Evolutionary conservation across 2,797 vertebrate species (phyloP), one percentile per base, ranked within the genome.

Genomic region (Sandelia bainsii): DNA sequence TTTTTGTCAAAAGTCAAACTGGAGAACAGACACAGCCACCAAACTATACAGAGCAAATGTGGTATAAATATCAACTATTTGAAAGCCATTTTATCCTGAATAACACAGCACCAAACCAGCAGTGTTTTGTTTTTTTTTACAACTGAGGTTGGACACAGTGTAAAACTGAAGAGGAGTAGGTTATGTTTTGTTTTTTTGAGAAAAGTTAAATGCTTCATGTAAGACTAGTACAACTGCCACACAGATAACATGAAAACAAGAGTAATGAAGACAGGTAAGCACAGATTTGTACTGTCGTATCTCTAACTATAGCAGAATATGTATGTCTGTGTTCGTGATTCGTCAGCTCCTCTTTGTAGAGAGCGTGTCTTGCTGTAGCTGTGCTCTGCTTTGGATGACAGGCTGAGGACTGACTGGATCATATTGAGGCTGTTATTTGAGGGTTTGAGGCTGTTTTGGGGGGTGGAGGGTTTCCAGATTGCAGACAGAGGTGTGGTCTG

Each of bases 401-500:
- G 1, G 62, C 39, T 72, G 72, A 81, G 57, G 75, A 81, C 50
- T 48, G 64, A 78, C 53, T 39, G 61, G 73, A 75, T 70, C 61
- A 17, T 78, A 64, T 82, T 67, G 83, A 78, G 80, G 77, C 32
- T 50, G 70, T 54, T 81, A 52, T 62, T 79, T 84, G 32, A 13
- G 68, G 63, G 67, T 60, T 71, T 78, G 79, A 83, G 69, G 86
- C 64, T 78, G 54, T 51, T 42, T 20, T 14, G 48, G 8, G 10
- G 25, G 37, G 49, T 53, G 29, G 52, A 61, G 57, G 70, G 69
- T 66, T 69, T 75, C 80, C 62, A 75, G 71, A 82, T 57, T 84
- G 77, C 49, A 77, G 62, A 80, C 56, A 77, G 59, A 78, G 45
- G 64, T 81, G 79, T 72, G 74, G 62, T 76, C 57, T 76, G 71